Percentiles rank a stretch among this genome's conserved stretches.
phyloP scores from a whole-genome alignment of 2,888 invertebrate genomes.

The Ectemnius lituratus region DNA sequence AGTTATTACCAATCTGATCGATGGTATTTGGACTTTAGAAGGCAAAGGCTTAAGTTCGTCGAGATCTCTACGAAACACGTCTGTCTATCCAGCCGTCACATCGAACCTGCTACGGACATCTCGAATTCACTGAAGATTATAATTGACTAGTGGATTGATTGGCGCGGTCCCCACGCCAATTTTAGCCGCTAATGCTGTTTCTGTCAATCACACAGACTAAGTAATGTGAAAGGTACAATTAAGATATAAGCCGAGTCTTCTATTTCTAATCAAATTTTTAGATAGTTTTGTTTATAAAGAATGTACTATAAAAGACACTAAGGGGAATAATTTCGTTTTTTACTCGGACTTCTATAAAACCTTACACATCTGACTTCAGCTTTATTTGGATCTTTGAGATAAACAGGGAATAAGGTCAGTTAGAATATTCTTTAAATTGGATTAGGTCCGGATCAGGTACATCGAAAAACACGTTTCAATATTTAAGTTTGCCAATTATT shows the following conservation, averaged over 20 bases:
- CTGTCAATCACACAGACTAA: slow-evolving; percentile 22
- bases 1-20: too few species aligned
- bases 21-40: background rate
- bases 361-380: too few species aligned
- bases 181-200: slow-evolving; percentile 6
- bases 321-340: too few species aligned
- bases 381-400: too few species aligned
- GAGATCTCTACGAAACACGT: too few species aligned
- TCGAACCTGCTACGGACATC: slow-evolving; percentile 4
- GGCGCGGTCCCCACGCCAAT: slow-evolving; percentile 17
- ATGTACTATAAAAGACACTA: too few species aligned
- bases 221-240: slow-evolving; percentile 30
- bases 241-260: background rate
- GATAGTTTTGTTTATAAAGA: too few species aligned
- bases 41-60: background rate
- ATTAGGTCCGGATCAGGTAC: too few species aligned
- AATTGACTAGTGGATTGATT: slow-evolving; percentile 43
- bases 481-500: too few species aligned
- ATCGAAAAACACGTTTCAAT: too few species aligned
- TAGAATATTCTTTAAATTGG: too few species aligned
- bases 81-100: slow-evolving; percentile 2
- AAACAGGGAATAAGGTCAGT: too few species aligned
- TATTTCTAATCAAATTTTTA: slow-evolving; percentile 3
- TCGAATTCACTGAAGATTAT: slow-evolving; percentile 21
- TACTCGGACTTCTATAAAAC: background rate